Evolutionary conservation across 1,140 invertebrate genomes (phyloP).

Genomic region (Cydia strobilella): DNA sequence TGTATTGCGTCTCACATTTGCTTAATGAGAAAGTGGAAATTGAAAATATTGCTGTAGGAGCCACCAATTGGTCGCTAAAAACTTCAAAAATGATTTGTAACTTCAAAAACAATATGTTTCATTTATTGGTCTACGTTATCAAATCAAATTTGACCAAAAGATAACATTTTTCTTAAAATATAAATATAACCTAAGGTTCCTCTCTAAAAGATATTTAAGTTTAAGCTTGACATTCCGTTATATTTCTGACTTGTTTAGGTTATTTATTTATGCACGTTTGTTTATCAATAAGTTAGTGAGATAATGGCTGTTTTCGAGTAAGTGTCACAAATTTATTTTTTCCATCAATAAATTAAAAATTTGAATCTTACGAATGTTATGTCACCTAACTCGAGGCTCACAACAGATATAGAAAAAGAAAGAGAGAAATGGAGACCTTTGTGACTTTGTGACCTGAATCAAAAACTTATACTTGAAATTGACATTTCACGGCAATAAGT

Average conservation of each 20-base stretch:
- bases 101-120: not conserved
- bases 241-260: conserved; percentile 13
- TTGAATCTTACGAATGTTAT: too few relatives aligned
- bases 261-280: conserved; percentile 24
- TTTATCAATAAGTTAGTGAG: conserved; percentile 33
- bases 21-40: too few relatives aligned
- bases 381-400: too few relatives aligned
- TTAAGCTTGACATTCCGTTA: conserved; percentile 23
- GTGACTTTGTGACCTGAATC: too few relatives aligned
- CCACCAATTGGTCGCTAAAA: not conserved
- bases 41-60: not conserved
- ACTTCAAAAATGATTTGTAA: not conserved
- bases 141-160: conserved; percentile 15
- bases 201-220: not conserved
- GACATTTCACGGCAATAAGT: too few relatives aligned
- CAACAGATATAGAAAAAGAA: too few relatives aligned
- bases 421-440: too few relatives aligned
- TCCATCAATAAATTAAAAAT: not conserved
- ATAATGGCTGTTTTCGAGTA: conserved; percentile 10
- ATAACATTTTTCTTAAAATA: not conserved
- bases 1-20: too few relatives aligned
- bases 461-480: too few relatives aligned
- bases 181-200: not conserved
- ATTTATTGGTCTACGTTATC: conserved; percentile 16
- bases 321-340: conserved; percentile 14